Conservation (phyloP, 1,140 invertebrate species). For the Drosophila bocki region DNA sequence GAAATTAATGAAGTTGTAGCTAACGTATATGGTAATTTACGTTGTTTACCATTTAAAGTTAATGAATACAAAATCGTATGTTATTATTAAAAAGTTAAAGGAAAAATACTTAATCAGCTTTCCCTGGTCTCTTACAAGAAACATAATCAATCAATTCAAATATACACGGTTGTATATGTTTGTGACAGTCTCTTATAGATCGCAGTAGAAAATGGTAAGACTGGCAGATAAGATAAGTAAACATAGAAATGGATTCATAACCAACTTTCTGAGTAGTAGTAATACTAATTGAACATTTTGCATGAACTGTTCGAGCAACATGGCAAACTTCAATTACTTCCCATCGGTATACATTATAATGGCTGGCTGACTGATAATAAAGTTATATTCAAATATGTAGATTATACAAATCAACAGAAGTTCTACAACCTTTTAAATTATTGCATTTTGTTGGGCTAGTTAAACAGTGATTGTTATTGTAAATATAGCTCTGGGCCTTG, state of each 20-base stretch:
- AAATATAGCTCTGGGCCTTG: not conserved
- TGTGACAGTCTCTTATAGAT: conserved; percentile 19
- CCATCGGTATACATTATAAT: not conserved
- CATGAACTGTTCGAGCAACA: not conserved
- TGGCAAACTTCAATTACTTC: no score
- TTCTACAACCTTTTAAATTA: not conserved
- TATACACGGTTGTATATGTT: conserved; percentile 1
- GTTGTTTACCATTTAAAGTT: no score
- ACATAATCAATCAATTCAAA: conserved; percentile 3
- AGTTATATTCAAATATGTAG: not conserved
- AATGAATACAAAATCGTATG: no score
- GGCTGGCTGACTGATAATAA: no score
- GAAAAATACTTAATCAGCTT: not conserved
- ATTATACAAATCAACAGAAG: not conserved
- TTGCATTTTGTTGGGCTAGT: not conserved
- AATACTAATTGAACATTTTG: not conserved
- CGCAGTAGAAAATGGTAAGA: not conserved
- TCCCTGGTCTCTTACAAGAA: not conserved
- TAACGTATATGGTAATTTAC: not conserved
- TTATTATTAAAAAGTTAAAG: not conserved
- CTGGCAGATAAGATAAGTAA: conserved; percentile 19
- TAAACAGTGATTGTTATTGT: conserved; percentile 5
- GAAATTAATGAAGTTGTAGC: not conserved
- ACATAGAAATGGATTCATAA: conserved; percentile 13
- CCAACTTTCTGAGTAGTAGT: not conserved